These are phyloP conservation scores for Nerophis ophidion DNA, from an alignment of 2,113 vertebrate species.

Conservation along the genomic window DNA sequence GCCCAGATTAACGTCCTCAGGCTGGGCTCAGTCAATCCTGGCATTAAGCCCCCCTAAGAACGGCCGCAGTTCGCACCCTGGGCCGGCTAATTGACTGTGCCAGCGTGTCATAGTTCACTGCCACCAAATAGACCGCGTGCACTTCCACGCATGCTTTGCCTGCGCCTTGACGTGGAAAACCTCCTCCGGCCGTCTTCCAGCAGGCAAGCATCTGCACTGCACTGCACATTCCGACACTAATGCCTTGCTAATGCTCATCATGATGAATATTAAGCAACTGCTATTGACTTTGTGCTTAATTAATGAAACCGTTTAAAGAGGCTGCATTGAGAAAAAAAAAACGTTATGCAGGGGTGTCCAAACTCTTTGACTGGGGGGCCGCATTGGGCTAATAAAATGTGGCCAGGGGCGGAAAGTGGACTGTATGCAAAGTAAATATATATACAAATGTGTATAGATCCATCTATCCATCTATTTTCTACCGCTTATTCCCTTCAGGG, in stretches of 20 bases:
- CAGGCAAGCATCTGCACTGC: constrained; percentile 5
- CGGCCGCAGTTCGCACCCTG: constrained; percentile 28
- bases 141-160: constrained; percentile 40
- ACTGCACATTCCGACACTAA: not conserved
- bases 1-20: constrained; percentile 21
- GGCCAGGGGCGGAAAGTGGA: too few species aligned
- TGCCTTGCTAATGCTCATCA: not conserved
- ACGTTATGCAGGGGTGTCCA: too few species aligned
- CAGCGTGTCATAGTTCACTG: constrained; percentile 57
- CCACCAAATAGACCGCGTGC: constrained; percentile 48
- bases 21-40: constrained; percentile 20
- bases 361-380: too few species aligned
- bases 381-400: too few species aligned
- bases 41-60: not conserved
- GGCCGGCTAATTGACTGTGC: constrained; percentile 56
- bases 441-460: too few species aligned
- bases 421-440: too few species aligned
- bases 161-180: constrained; percentile 17
- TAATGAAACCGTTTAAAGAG: too few species aligned
- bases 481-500: too few species aligned
- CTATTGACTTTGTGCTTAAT: too few species aligned
- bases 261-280: not conserved
- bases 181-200: constrained; percentile 11
- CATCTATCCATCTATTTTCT: too few species aligned
- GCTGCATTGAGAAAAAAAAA: too few species aligned